These are phyloP conservation scores for Chlamydotis undulata DNA, from an alignment of 2,113 vertebrate genomes.

Conservation along the genomic window DNA sequence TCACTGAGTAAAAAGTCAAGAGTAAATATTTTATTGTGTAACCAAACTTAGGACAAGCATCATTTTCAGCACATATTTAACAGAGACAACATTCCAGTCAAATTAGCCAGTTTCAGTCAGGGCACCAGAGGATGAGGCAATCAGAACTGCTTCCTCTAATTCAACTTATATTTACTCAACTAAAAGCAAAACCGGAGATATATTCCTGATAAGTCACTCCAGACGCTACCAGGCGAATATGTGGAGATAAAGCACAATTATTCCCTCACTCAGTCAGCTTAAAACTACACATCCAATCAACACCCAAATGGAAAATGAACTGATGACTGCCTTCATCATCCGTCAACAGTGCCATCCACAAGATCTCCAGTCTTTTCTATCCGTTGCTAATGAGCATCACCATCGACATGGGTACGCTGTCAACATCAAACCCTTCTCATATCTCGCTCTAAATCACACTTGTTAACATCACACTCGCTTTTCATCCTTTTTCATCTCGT, in stretches of 20 bases:
- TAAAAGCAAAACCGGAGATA: conserved; percentile 10
- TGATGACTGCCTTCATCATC: not conserved
- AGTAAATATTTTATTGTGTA: conserved; percentile 52
- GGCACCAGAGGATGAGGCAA: not conserved
- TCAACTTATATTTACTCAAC: conserved; percentile 19
- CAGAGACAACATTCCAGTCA: conserved; percentile 38
- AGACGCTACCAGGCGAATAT: not conserved
- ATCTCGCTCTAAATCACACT: not conserved
- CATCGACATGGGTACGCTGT: not conserved
- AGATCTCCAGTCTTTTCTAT: not conserved
- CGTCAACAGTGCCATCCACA: not conserved
- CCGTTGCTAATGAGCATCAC: not conserved
- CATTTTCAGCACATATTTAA: conserved; percentile 25
- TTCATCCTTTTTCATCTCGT: not conserved
- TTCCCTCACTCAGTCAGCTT: not conserved
- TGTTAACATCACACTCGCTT: not conserved
- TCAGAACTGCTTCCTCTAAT: not conserved
- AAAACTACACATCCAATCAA: conserved; percentile 15
- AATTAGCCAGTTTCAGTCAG: not conserved
- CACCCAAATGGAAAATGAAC: conserved; percentile 16
- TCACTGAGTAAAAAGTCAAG: conserved; percentile 35
- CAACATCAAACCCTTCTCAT: not conserved
- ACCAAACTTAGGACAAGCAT: conserved; percentile 28
- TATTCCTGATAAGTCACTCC: not conserved
- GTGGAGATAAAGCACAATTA: not conserved